Percentiles rank a stretch among this genome's conserved stretches.
These are phyloP conservation scores for Temnothorax curvispinosus DNA, from an alignment of 1,140 invertebrate species.

Conservation along the genomic window DNA sequence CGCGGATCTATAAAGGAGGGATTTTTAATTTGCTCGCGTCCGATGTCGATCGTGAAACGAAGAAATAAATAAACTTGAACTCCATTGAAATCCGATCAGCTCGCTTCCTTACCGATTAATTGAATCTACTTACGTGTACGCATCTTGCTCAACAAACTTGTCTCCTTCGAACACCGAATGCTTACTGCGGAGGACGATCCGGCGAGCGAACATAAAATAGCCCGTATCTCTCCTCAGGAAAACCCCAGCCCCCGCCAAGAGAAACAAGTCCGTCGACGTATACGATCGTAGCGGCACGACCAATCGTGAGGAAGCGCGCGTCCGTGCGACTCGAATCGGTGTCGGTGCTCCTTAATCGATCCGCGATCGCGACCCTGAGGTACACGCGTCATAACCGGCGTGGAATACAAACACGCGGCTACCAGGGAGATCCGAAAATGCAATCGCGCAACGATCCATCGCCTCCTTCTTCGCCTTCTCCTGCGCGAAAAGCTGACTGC, in stretches of 20 bases:
- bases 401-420: not conserved
- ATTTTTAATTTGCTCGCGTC: not conserved
- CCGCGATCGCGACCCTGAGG: constrained; percentile 2
- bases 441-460: not conserved
- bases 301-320: constrained; percentile 17
- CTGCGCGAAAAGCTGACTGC: not conserved
- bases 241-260: constrained; percentile 12
- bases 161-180: not conserved
- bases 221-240: not conserved
- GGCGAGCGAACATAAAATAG: constrained; percentile 37
- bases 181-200: constrained; percentile 1
- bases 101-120: not conserved
- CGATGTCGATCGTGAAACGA: not conserved
- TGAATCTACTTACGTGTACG: constrained; percentile 25
- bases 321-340: not conserved
- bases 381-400: not conserved
- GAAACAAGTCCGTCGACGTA: constrained; percentile 18
- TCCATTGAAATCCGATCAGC: not conserved
- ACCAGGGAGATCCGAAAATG: not conserved
- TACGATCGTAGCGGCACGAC: constrained; percentile 14
- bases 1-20: not conserved
- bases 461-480: not conserved
- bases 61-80: not conserved
- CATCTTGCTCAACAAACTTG: constrained; percentile 19
- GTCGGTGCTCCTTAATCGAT: not conserved